Base-by-base conservation (phyloP, 2,888 invertebrate species). In the Tetragonisca angustula region DNA sequence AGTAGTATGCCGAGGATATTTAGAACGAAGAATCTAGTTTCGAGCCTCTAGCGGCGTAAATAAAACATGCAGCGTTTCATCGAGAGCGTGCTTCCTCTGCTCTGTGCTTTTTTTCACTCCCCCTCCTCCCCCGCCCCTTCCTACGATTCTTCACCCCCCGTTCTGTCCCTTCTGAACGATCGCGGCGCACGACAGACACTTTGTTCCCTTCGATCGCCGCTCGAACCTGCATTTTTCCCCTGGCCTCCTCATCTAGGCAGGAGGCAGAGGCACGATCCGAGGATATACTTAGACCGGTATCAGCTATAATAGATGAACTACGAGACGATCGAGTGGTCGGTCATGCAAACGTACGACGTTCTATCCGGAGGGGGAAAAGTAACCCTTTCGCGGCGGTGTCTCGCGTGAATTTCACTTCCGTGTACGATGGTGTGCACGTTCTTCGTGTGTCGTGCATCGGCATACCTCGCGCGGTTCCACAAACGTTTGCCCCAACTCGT, bases 331-430 rank as follows among this genome's bases (percentile, higher is more conserved):
- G 72, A 68, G 76, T 73, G 75, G 84, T 88, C 72, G 81, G 59
- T 80, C 83, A 84, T 86, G 87, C 89, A 81, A 84, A 84, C 79
- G 67, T 62, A 67, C 81, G 83, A 56, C 78, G 77, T 72, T 65
- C 13, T 69, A 61, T 59, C 65, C 75, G 24, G 24, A 59, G 61
- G 27, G n/a, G 59, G 56, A 75, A 71, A 86, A 78, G 72, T 72
- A 79, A 81, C 80, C 81, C 78, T 87, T 80, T 74, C 78, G 76
- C 69, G 83, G 0, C 15, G 70, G 78, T 27, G 49, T 79, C 81
- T 78, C 79, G 61, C 73, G 79, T 76, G 87, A 84, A 80, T 89
- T 88, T 81, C 76, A 84, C 89, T 89, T 89, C 89, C 88, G 88
- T 43, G 49, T 85, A 43, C 67, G 72, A 67, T 17, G 61, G 71